phyloP scores from a whole-genome alignment of 2,888 invertebrate species.

The Brachyopa scutellaris region DNA sequence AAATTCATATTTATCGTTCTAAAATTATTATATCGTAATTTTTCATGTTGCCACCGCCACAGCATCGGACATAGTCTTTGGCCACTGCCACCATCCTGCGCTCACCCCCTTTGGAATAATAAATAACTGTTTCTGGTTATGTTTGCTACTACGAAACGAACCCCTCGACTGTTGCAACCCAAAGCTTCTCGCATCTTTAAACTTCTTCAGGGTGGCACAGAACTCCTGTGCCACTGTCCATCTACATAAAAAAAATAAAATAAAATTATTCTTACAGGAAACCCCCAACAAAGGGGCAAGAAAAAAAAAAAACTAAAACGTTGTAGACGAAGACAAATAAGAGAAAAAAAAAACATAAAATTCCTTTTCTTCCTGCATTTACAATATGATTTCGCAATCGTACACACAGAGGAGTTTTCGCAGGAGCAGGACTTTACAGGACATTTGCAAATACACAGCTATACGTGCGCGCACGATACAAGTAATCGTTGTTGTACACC shows the following conservation, averaged over 20 bases:
- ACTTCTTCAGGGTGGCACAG: conserved; percentile 38
- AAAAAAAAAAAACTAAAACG: conserved; percentile 1
- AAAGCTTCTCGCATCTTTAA: conserved; percentile 50
- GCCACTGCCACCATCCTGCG: neutral
- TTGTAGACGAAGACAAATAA: conserved; percentile 39
- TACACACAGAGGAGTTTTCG: conserved; percentile 30
- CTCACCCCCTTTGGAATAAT: conserved; percentile 64
- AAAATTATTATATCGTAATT: conserved; percentile 76
- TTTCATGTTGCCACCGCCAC: conserved; percentile 75
- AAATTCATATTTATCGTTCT: conserved; percentile 77
- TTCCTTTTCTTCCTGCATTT: conserved; percentile 71
- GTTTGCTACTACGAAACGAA: conserved; percentile 36
- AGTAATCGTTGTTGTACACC: conserved; percentile 71
- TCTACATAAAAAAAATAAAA: conserved; percentile 53
- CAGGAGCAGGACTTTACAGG: conserved; percentile 58
- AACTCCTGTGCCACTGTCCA: conserved; percentile 51
- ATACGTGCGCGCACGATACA: conserved; percentile 65
- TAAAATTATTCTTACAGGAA: conserved; percentile 63
- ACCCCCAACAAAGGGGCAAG: conserved; percentile 41
- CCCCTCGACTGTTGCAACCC: conserved; percentile 34
- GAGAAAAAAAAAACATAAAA: conserved; percentile 61
- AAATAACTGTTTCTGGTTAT: conserved; percentile 70
- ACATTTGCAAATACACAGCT: conserved; percentile 68
- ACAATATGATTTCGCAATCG: conserved; percentile 68
- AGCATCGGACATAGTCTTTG: conserved; percentile 30